Evolutionary conservation across 2,797 vertebrate species (phyloP).

Genomic region (Megaceryle alcyon): DNA sequence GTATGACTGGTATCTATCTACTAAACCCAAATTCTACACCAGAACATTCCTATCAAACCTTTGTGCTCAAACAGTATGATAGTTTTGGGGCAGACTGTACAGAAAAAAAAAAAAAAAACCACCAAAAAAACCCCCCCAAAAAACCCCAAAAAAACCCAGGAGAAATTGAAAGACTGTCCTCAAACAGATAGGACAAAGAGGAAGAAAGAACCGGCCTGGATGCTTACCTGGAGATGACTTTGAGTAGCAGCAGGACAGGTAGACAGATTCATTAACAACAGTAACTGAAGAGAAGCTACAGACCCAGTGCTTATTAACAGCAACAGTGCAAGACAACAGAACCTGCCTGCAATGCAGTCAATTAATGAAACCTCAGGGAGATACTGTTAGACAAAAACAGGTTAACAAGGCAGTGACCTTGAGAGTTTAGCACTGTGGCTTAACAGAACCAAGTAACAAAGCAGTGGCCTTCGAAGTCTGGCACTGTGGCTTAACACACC

Average conservation of each 20-base stretch:
- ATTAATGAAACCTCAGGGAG: constrained; percentile 33
- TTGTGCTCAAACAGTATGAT: not conserved
- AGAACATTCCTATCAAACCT: not conserved
- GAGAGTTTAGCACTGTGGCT: not conserved
- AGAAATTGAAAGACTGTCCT: not conserved
- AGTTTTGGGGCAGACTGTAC: not conserved
- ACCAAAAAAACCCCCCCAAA: too few species aligned
- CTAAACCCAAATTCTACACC: not conserved
- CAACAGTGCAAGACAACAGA: not conserved
- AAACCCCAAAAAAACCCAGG: not conserved
- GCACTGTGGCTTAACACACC: not conserved
- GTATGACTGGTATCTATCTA: not conserved
- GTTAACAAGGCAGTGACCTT: not conserved
- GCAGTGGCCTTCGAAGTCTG: not conserved
- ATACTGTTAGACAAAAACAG: constrained; percentile 10
- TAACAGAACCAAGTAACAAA: constrained; percentile 8
- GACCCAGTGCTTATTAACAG: not conserved
- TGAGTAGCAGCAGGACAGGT: not conserved
- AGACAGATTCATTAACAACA: not conserved
- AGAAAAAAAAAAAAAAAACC: not conserved
- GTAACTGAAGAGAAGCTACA: not conserved
- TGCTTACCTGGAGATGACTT: not conserved
- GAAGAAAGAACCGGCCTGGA: not conserved
- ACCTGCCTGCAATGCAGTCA: not conserved
- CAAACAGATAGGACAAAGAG: not conserved